Evolutionary conservation across 2,113 vertebrate genomes (phyloP).

Genomic region (Pteruthius melanotis): DNA sequence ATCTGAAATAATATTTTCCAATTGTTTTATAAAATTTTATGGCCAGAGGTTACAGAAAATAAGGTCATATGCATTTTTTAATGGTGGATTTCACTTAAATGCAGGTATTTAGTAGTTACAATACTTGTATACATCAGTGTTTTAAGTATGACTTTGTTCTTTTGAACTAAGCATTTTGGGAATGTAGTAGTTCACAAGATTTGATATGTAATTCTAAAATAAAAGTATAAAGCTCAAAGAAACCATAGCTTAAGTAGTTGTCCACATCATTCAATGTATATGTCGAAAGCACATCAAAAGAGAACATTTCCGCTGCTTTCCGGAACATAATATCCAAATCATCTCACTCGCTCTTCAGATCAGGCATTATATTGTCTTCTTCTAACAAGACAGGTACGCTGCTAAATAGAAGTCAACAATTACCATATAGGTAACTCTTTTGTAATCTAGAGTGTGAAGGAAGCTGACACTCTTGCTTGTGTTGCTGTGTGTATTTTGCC

Average conservation of each 20-base stretch:
- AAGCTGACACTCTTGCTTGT: accelerated
- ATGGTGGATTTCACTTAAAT: not conserved
- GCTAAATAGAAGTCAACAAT: not conserved
- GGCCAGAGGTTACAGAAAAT: not conserved
- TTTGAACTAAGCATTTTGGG: not conserved
- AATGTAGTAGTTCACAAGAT: not conserved
- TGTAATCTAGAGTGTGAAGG: not conserved
- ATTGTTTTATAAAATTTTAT: not conserved
- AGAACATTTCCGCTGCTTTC: not conserved
- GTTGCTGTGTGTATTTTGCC: not conserved
- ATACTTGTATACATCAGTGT: not conserved
- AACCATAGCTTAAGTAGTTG: not conserved
- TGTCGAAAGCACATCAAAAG: not conserved
- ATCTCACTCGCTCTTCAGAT: not conserved
- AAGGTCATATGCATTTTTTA: not conserved
- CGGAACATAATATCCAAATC: not conserved
- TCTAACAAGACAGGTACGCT: not conserved
- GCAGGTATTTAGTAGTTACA: not conserved
- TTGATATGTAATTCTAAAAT: not conserved
- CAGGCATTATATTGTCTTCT: not conserved
- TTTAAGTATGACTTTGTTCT: not conserved
- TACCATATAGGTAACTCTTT: not conserved
- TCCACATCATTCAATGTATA: not conserved
- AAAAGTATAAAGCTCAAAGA: not conserved
- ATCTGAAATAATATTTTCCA: not conserved